phyloP scores from a whole-genome alignment of 2,797 vertebrate species.

The Hylomyscus alleni region DNA sequence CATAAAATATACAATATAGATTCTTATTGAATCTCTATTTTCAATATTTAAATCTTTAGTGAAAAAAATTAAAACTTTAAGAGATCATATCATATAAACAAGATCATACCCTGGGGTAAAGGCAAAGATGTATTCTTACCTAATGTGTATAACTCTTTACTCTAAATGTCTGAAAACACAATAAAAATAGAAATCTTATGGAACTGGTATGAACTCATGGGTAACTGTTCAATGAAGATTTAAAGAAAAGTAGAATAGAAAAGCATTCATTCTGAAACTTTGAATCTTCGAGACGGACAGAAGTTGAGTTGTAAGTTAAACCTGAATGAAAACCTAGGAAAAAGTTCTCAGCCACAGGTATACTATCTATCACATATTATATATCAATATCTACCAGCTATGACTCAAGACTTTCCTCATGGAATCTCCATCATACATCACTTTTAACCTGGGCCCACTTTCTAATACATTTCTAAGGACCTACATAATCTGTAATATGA shows the following conservation, averaged over 20 bases:
- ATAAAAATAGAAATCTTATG: neutral
- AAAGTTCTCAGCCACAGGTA: too few relatives aligned
- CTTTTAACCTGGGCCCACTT: neutral
- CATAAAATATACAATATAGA: neutral
- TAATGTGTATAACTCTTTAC: neutral
- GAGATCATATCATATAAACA: neutral
- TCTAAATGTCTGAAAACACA: neutral
- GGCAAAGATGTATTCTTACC: neutral
- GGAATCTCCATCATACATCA: neutral
- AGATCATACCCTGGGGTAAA: neutral
- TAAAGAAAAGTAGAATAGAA: neutral
- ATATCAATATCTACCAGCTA: too few relatives aligned
- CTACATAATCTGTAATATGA: neutral
- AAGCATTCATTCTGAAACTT: neutral
- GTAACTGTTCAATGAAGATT: neutral
- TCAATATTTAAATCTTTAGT: constrained; percentile 9
- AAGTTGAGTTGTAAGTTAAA: neutral
- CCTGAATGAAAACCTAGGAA: neutral
- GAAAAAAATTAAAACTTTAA: constrained; percentile 12
- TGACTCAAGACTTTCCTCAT: neutral
- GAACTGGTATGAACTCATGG: neutral
- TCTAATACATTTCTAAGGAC: neutral
- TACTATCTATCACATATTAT: neutral
- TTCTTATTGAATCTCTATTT: constrained; percentile 35
- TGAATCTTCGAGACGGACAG: neutral